Evolutionary conservation across 2,113 vertebrate genomes (phyloP).

Genomic region (Seriola quinqueradiata): DNA sequence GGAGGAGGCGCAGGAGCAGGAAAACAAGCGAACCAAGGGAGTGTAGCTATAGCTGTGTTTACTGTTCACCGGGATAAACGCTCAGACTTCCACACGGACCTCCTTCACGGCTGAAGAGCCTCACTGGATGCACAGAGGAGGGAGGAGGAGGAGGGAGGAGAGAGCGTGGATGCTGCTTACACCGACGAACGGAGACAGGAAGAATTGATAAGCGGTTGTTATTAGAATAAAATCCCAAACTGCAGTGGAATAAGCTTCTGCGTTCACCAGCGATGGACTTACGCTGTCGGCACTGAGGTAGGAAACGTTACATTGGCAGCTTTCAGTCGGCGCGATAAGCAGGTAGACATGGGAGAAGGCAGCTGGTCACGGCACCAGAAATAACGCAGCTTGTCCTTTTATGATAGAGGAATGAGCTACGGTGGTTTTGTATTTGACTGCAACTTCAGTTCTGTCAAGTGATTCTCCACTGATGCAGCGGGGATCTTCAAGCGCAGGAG

Average conservation of each 20-base stretch:
- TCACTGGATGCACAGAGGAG: constrained; percentile 45
- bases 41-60: constrained; percentile 40
- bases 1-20: constrained; percentile 28
- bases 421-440: constrained; percentile 8
- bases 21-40: constrained; percentile 38
- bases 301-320: constrained; percentile 8
- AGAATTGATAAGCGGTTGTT: background rate
- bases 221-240: constrained; percentile 10
- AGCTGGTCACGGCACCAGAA: background rate
- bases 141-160: constrained; percentile 32
- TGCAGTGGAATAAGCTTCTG: constrained; percentile 39
- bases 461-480: constrained; percentile 19
- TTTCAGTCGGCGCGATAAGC: background rate
- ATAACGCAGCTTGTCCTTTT: background rate
- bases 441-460: constrained; percentile 21
- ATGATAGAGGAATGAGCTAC: background rate
- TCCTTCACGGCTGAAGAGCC: constrained; percentile 6
- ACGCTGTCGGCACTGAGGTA: constrained; percentile 69
- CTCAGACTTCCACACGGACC: background rate
- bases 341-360: background rate
- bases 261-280: constrained; percentile 62
- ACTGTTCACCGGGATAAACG: constrained; percentile 21
- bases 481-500: constrained; percentile 32
- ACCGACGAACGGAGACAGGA: constrained; percentile 22
- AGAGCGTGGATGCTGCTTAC: constrained; percentile 43